Base-by-base conservation (phyloP, 2,888 invertebrate species). In the Auanema freiburgensis region DNA sequence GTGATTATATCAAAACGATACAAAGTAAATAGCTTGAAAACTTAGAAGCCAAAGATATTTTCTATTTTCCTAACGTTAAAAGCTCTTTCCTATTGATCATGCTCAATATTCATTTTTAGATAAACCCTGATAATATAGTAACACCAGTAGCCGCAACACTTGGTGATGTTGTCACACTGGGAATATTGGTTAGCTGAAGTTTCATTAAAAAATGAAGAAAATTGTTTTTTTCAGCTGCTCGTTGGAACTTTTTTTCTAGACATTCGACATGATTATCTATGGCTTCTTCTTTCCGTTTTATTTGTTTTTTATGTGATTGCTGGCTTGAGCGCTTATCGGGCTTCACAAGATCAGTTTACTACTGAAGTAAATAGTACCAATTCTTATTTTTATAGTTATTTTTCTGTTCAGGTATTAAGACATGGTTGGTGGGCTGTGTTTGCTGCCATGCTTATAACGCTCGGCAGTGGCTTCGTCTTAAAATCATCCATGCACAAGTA, bases 71-170 rank as follows among this genome's bases (percentile, higher is more conserved):
- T n/a, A n/a, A n/a, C n/a, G n/a, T n/a, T n/a, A n/a, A n/a, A n/a
- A n/a, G n/a, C n/a, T n/a, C n/a, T n/a, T n/a, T n/a, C n/a, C n/a
- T n/a, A n/a, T n/a, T n/a, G n/a, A n/a, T n/a, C n/a, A n/a, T n/a
- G n/a, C n/a, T n/a, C n/a, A n/a, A n/a, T n/a, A n/a, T n/a, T n/a
- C n/a, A n/a, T n/a, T n/a, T 55, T 55, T 43, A 90, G 81, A 90
- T 93, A 70, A 92, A 93, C 86, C 93, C 93, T 52, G 93, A 93
- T 85, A 93, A 93, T 85, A 90, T 93, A 66, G 92, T 93, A 14
- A 93, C 93, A 60, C 93, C 93, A 6, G 92, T 93, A 72, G 93
- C 93, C 25, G 93, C 93, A 57, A 92, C 92, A 83, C 87, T 93
- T 61, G 93, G 93, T 53, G 93, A 94, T 86, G 87, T 93, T 66